Base-by-base conservation (phyloP, 1,140 invertebrate genomes). In the Drosophila rhopaloa region DNA sequence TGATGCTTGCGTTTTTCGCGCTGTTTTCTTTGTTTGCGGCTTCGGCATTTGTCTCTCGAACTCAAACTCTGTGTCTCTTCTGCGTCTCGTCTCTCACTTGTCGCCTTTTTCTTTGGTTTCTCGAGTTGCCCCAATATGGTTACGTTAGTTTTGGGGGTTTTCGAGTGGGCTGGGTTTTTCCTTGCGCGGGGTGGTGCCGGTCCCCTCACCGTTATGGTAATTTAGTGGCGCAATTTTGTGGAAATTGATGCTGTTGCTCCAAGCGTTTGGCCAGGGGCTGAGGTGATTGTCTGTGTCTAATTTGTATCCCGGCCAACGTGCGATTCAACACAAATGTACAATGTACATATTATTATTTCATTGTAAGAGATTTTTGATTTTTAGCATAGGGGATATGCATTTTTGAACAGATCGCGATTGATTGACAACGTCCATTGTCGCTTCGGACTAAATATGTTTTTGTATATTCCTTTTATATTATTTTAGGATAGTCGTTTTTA, bases 1-100 rank as follows among this genome's bases (percentile, higher is more conserved):
- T 88, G 84, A 88, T 88, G 84, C 78, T 88, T 88, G 84, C 77
- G 73, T 79, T 81, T 81, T 89, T 78, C 68, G 79, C 79, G 75
- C 57, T 65, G 54, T 63, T 73, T 68, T 67, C 54, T 59, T 79
- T 66, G 59, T 62, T 56, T 73, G 76, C 41, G 57, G 76, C 67
- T 58, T 68, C 57, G 70, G 68, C 59, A 63, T 82, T 78, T 75
- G 81, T 60, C 66, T 79, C 60, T 78, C 79, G 66, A 19, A 19
- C 19, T 19, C 19, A 1, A 19, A 56, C 77, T 54, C n/a, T n/a
- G n/a, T n/a, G n/a, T n/a, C n/a, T n/a, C 47, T 61, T 76, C 61
- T 51, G 46, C 59, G 51, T 60, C 72, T 55, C 53, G 55, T 66
- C 43, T 62, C 65, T 59, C 61, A 81, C 73, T 76, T 76, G 81